Conservation (phyloP, 2,888 invertebrate species). For the Polydrusus tereticollis region DNA sequence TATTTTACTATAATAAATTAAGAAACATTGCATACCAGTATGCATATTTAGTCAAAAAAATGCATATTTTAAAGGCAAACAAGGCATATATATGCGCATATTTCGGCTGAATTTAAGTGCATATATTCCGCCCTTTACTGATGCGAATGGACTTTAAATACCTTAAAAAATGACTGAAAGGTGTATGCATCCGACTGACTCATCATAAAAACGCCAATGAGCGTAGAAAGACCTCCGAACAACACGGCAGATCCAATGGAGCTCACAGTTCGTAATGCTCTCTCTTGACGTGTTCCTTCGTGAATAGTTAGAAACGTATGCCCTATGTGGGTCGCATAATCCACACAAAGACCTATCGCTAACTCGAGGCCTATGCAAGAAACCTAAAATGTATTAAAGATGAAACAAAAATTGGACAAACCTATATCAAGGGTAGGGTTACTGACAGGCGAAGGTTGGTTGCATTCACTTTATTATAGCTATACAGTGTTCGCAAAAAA, state of each 20-base stretch:
- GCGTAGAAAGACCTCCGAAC: conserved; percentile 83
- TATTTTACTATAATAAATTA: too few relatives aligned
- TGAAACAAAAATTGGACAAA: too few relatives aligned
- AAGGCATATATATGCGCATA: too few relatives aligned
- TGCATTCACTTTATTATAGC: too few relatives aligned
- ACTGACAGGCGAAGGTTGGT: too few relatives aligned
- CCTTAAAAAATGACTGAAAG: conserved; percentile 80
- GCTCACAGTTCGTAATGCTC: conserved; percentile 76
- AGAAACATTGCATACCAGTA: too few relatives aligned
- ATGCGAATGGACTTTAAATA: conserved; percentile 53
- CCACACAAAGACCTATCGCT: conserved; percentile 86
- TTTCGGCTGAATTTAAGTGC: too few relatives aligned
- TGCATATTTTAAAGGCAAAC: too few relatives aligned
- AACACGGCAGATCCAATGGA: conserved; percentile 83
- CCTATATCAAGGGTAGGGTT: too few relatives aligned
- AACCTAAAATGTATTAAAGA: conserved; percentile 46
- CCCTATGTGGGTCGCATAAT: conserved; percentile 86
- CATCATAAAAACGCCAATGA: conserved; percentile 79
- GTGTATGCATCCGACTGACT: conserved; percentile 81
- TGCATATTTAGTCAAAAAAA: too few relatives aligned
- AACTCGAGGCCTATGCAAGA: conserved; percentile 85
- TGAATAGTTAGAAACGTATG: conserved; percentile 81
- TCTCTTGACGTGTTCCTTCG: conserved; percentile 70
- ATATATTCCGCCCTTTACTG: too few relatives aligned
- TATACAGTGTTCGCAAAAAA: too few relatives aligned